Evolutionary conservation across 2,888 invertebrate genomes (phyloP).

Genomic region (Dendrolimus houi): DNA sequence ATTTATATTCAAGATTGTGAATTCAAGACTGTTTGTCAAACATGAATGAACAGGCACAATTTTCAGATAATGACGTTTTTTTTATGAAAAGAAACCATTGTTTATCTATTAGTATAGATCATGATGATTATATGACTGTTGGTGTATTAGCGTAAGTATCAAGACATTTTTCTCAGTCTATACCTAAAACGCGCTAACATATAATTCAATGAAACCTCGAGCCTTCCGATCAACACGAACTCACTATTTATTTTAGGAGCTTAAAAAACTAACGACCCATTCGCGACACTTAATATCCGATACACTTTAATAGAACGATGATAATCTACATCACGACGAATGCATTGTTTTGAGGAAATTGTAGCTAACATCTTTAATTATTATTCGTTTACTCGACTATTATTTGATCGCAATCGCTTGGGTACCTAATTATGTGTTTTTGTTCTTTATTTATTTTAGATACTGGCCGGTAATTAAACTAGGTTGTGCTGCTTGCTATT

Average conservation of each 20-base stretch:
- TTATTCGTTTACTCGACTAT: not conserved
- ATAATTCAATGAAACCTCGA: conserved; percentile 9
- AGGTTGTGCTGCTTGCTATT: no score
- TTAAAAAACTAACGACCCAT: not conserved
- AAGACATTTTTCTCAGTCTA: not conserved
- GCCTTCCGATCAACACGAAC: conserved; percentile 12
- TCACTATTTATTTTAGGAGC: conserved; percentile 14
- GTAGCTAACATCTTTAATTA: not conserved
- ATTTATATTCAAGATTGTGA: no score
- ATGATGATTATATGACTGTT: no score
- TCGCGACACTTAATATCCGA: not conserved
- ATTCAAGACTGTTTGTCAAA: no score
- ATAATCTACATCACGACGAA: not conserved
- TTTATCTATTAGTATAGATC: no score
- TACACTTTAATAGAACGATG: not conserved
- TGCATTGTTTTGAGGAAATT: not conserved
- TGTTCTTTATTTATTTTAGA: no score
- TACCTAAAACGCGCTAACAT: conserved; percentile 8
- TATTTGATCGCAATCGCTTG: not conserved
- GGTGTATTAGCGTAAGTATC: not conserved
- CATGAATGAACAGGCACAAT: no score
- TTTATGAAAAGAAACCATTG: no score
- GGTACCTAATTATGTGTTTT: not conserved
- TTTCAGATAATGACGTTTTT: no score
- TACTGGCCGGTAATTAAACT: no score